These are phyloP conservation scores for Drosophila tripunctata DNA, from an alignment of 2,888 invertebrate species.

Conservation along the genomic window DNA sequence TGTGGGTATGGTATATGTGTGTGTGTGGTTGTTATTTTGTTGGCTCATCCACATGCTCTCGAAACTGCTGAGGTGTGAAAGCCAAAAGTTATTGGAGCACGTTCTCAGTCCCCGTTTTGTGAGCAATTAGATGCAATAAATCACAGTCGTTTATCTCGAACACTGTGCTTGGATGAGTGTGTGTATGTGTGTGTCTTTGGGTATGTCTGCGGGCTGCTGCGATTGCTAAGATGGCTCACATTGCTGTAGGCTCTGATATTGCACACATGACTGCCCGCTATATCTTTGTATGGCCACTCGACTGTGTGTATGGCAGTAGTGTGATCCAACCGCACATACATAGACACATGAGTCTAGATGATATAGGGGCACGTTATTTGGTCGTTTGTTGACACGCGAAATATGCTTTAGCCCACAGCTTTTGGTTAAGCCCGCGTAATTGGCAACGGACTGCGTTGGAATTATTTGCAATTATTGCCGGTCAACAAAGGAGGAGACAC, in stretches of 20 bases:
- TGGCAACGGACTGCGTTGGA: slow-evolving; percentile 30
- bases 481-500: slow-evolving; percentile 7
- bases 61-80: slow-evolving; percentile 63
- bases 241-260: slow-evolving; percentile 48
- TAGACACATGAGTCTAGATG: neutral
- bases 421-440: slow-evolving; percentile 32
- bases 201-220: slow-evolving; percentile 35
- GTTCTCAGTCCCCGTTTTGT: slow-evolving; percentile 55
- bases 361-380: slow-evolving; percentile 9
- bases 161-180: neutral
- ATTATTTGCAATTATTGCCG: slow-evolving; percentile 27
- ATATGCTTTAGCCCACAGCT: slow-evolving; percentile 40
- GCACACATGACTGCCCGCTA: slow-evolving; percentile 59
- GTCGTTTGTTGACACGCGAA: slow-evolving; percentile 41
- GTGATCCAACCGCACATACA: neutral
- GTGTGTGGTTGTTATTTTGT: neutral
- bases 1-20: too few species aligned
- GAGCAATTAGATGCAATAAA: slow-evolving; percentile 78
- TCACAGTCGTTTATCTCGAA: slow-evolving; percentile 59
- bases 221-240: slow-evolving; percentile 33
- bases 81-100: slow-evolving; percentile 77
- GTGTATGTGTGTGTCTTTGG: neutral
- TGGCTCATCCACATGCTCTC: slow-evolving; percentile 36
- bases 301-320: slow-evolving; percentile 38
- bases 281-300: slow-evolving; percentile 28